Evolutionary conservation across 92 coral and sea anemone genomes (phyloP).

Genomic region (Umimayanthus kanabou): DNA sequence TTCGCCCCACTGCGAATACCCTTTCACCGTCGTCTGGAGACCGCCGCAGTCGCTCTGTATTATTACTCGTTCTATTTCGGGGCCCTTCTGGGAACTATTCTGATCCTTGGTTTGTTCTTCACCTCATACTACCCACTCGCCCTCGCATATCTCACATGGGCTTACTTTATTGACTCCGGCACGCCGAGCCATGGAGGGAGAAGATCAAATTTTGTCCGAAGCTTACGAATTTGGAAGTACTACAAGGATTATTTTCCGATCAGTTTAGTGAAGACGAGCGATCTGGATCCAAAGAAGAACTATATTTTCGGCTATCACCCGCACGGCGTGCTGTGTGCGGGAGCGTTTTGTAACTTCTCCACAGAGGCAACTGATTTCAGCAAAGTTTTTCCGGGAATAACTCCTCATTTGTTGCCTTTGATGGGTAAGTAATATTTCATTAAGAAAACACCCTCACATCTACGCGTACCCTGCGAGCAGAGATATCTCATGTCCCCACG

Average conservation of each 20-base stretch:
- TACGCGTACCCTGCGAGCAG: not conserved
- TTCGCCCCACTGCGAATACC: conserved; percentile 95
- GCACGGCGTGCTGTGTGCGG: conserved; percentile 94
- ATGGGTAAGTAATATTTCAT: conserved; percentile 71
- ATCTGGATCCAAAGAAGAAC: conserved; percentile 83
- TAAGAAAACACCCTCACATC: not conserved
- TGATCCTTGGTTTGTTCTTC: conserved; percentile 83
- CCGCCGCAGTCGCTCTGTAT: conserved; percentile 90
- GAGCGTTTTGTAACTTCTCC: conserved; percentile 97
- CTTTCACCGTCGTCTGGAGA: conserved; percentile 94
- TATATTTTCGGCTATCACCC: conserved; percentile 98
- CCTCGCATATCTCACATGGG: conserved; percentile 86
- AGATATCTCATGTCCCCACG: no score
- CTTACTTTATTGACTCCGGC: conserved; percentile 87
- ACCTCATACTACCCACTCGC: conserved; percentile 92
- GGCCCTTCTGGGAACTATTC: conserved; percentile 75
- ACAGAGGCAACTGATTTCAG: conserved; percentile 96
- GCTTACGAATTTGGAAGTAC: conserved; percentile 77
- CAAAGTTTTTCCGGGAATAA: conserved; percentile 86
- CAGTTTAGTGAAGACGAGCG: conserved; percentile 84
- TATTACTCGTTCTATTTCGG: conserved; percentile 95
- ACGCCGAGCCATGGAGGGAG: conserved; percentile 99
- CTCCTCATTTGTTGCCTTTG: conserved; percentile 87
- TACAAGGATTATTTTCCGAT: conserved; percentile 90
- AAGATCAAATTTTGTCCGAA: conserved; percentile 80